A percentile compares a stretch with the other conserved stretches of the same genome.
phyloP scores from a whole-genome alignment of 2,888 invertebrate species.

The Acanthococcus lagerstroemiae region DNA sequence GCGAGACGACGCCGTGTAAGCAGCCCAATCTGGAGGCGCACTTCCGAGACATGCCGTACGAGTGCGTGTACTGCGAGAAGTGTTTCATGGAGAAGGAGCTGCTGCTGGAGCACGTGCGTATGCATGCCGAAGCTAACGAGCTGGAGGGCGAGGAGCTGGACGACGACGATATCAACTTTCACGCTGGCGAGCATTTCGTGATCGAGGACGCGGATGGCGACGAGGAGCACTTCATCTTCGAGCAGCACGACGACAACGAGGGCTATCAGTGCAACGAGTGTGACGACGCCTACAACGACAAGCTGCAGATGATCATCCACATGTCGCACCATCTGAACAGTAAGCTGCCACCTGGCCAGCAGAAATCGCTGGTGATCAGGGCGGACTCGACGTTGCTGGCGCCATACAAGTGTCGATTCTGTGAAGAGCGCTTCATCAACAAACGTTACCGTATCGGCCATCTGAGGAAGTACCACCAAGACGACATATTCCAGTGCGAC shows the following conservation, averaged over 20 bases:
- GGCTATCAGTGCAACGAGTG: conserved; percentile 13
- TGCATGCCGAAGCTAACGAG: background rate
- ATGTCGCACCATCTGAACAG: background rate
- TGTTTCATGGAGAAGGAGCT: conserved; percentile 2
- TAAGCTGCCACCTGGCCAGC: background rate
- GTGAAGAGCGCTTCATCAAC: background rate
- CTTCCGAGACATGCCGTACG: background rate
- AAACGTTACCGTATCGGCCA: background rate
- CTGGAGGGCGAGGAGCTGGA: background rate
- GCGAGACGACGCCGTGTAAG: background rate
- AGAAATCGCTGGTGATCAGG: background rate
- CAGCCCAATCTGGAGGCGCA: background rate
- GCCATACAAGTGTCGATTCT: background rate
- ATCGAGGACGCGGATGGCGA: background rate
- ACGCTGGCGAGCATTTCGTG: background rate
- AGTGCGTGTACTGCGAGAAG: conserved; percentile 19
- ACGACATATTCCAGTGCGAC: background rate
- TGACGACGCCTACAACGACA: conserved; percentile 3
- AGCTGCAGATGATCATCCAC: conserved; percentile 1
- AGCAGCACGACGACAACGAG: background rate
- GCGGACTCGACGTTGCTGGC: background rate
- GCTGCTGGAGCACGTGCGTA: conserved; percentile 4
- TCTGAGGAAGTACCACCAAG: background rate
- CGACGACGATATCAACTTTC: background rate
- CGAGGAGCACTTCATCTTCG: conserved; percentile 1